Conservation (phyloP, 2,113 vertebrate genomes). For the Grammomys dolichurus region DNA sequence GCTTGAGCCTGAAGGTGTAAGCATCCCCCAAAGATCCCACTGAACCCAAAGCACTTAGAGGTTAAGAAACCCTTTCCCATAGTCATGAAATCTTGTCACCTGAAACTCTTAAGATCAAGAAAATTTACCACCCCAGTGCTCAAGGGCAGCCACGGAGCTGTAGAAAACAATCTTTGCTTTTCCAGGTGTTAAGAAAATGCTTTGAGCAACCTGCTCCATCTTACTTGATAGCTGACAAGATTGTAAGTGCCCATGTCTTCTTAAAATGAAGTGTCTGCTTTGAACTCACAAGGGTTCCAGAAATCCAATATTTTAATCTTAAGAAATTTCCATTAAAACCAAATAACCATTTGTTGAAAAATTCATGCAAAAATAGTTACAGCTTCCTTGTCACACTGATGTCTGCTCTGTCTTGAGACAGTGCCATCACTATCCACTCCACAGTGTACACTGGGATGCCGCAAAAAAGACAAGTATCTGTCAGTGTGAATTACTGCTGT, state of each 20-base stretch:
- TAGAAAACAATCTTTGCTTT: slow-evolving; percentile 44
- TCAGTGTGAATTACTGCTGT: not conserved
- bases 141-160: not conserved
- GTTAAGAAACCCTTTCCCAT: slow-evolving; percentile 39
- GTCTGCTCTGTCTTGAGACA: not conserved
- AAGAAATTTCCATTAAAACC: slow-evolving; percentile 59
- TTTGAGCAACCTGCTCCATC: slow-evolving; percentile 12
- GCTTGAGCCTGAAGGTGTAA: not conserved
- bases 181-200: slow-evolving; percentile 11
- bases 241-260: slow-evolving; percentile 38
- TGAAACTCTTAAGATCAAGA: slow-evolving; percentile 34
- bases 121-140: not conserved
- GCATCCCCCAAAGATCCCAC: not conserved
- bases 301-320: slow-evolving; percentile 66
- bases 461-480: not conserved
- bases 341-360: slow-evolving; percentile 46
- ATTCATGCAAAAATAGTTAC: slow-evolving; percentile 13
- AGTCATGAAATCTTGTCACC: slow-evolving; percentile 63
- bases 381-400: not conserved
- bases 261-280: slow-evolving; percentile 57
- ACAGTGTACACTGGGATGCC: not conserved
- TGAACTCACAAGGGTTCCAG: slow-evolving; percentile 50
- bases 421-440: not conserved
- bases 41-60: slow-evolving; percentile 41
- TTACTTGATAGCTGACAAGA: slow-evolving; percentile 32